Evolutionary conservation across 2,113 vertebrate genomes (phyloP).

Genomic region (Menidia beryllina): DNA sequence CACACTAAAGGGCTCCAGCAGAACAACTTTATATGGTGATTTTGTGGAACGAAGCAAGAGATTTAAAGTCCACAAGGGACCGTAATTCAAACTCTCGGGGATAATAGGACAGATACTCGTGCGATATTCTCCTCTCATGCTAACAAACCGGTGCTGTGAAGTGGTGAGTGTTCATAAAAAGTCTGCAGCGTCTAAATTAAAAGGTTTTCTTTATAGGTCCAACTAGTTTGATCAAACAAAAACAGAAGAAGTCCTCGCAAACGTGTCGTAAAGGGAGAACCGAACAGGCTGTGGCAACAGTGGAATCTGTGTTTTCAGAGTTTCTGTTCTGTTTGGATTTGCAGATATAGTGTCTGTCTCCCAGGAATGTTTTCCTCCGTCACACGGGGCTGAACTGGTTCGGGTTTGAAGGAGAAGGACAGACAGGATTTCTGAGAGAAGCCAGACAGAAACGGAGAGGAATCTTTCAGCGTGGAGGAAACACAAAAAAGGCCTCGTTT

Average conservation of each 20-base stretch:
- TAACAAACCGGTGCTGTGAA: not conserved
- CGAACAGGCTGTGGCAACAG: constrained; percentile 32
- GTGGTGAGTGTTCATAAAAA: not conserved
- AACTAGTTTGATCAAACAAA: not conserved
- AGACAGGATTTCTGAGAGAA: constrained; percentile 36
- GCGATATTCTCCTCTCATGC: not conserved
- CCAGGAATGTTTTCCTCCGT: constrained; percentile 18
- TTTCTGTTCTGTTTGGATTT: not conserved
- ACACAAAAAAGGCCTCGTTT: not conserved
- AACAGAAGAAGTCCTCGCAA: not conserved
- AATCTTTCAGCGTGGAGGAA: not conserved
- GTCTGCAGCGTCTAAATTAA: not conserved
- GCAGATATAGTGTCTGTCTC: constrained; percentile 6
- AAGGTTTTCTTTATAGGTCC: not conserved
- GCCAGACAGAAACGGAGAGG: not conserved
- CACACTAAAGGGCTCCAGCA: not conserved
- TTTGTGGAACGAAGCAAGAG: not conserved
- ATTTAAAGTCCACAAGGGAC: not conserved
- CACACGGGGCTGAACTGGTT: constrained; percentile 3
- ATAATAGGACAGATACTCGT: not conserved
- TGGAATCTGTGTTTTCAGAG: constrained; percentile 35
- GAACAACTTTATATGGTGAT: not conserved
- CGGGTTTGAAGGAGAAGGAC: constrained; percentile 9
- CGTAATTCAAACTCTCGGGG: not conserved
- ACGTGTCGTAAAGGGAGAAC: constrained; percentile 21